Conservation (phyloP, 1,140 invertebrate genomes). For the Monomorium pharaonis region DNA sequence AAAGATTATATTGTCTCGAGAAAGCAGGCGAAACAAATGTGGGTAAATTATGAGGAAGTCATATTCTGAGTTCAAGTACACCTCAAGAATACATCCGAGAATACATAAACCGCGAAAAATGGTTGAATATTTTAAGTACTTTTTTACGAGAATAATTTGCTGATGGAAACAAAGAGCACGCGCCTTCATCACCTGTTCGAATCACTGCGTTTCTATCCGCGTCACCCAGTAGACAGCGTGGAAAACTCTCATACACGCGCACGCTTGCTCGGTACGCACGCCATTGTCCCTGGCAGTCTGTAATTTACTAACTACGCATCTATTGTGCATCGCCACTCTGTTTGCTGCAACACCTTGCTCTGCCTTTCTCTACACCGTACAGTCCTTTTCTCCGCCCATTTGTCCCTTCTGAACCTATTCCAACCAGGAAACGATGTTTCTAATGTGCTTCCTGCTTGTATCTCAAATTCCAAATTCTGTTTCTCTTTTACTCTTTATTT, state of each 20-base stretch:
- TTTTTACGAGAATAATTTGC: background rate
- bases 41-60: background rate
- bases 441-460: constrained; percentile 1
- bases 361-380: constrained; percentile 40
- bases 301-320: constrained; percentile 79
- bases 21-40: background rate
- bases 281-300: constrained; percentile 73
- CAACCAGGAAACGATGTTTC: constrained; percentile 3
- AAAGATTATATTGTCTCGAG: background rate
- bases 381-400: background rate
- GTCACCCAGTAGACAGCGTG: constrained; percentile 17
- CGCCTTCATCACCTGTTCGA: constrained; percentile 27
- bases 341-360: constrained; percentile 70
- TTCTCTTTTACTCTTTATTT: background rate
- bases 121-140: constrained; percentile 13
- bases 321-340: constrained; percentile 72
- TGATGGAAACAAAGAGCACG: background rate
- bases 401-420: constrained; percentile 7
- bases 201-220: background rate
- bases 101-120: background rate
- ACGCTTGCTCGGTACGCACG: constrained; percentile 45
- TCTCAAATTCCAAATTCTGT: background rate
- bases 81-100: background rate
- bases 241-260: constrained; percentile 40
- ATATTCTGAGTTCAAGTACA: background rate